phyloP scores from a whole-genome alignment of 1,140 invertebrate genomes.

The Thalassaphorura encarpata region DNA sequence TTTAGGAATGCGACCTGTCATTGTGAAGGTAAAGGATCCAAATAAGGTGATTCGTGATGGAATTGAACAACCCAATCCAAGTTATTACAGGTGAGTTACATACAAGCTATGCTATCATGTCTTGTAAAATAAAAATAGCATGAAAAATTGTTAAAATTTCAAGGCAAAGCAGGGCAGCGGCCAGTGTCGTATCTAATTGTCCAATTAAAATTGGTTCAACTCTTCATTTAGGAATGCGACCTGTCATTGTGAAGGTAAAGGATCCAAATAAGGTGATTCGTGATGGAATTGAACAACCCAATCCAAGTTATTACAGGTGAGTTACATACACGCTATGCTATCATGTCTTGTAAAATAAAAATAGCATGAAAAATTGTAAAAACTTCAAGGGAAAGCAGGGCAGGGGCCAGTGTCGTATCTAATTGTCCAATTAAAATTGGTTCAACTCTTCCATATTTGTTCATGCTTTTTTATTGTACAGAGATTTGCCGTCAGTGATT shows the following conservation, averaged over 20 bases:
- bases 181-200: background rate
- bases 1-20: slow-evolving; percentile 14
- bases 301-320: slow-evolving; percentile 10
- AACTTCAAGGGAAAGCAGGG: no score
- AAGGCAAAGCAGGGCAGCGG: no score
- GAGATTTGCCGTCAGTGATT: slow-evolving; percentile 17
- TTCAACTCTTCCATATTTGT: background rate
- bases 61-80: slow-evolving; percentile 6
- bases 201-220: background rate
- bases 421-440: background rate
- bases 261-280: slow-evolving; percentile 5
- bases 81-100: slow-evolving; percentile 13
- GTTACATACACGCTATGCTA: no score
- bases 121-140: background rate
- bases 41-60: background rate
- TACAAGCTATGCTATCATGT: background rate
- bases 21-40: slow-evolving; percentile 14
- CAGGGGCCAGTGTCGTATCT: background rate
- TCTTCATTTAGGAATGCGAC: slow-evolving; percentile 5
- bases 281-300: slow-evolving; percentile 1
- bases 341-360: background rate
- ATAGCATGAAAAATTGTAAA: background rate
- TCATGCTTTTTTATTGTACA: background rate
- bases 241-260: slow-evolving; percentile 14
- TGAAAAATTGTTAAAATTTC: background rate